Conservation (phyloP, 2,797 vertebrate genomes). For the Meda fulgida region DNA sequence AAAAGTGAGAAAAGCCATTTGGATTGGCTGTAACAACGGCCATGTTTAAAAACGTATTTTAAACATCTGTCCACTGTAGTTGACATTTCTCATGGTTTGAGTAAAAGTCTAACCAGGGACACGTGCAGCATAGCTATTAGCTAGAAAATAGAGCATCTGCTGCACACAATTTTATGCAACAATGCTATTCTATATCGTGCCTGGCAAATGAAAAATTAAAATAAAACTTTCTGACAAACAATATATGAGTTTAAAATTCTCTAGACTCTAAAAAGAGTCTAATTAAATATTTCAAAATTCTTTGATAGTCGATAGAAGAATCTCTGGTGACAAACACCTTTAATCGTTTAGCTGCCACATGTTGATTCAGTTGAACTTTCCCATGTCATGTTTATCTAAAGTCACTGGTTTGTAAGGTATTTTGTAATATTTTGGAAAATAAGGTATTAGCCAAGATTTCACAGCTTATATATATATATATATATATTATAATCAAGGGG, state of each 20-base stretch:
- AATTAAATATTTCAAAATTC: not conserved
- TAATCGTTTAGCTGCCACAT: not conserved
- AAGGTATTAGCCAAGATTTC: not conserved
- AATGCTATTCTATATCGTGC: not conserved
- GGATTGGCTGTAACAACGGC: not conserved
- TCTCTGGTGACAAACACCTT: not conserved
- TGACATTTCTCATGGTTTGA: not conserved
- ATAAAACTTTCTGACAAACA: not conserved
- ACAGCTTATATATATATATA: not conserved
- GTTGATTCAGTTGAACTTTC: constrained; percentile 25
- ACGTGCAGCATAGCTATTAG: not conserved
- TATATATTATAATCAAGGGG: not conserved
- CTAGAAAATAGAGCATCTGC: not conserved
- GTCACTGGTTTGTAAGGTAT: not conserved
- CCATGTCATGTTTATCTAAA: constrained; percentile 10
- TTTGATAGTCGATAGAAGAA: not conserved
- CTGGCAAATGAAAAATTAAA: not conserved
- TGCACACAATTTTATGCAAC: no score
- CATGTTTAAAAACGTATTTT: not conserved
- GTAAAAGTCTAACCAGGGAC: not conserved
- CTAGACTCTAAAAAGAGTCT: no score
- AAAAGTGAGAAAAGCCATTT: not conserved
- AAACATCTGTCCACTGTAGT: not conserved
- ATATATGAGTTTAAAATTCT: not conserved
- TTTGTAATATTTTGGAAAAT: not conserved